Evolutionary conservation across 2,113 vertebrate species (phyloP).

Genomic region (Nerophis ophidion): DNA sequence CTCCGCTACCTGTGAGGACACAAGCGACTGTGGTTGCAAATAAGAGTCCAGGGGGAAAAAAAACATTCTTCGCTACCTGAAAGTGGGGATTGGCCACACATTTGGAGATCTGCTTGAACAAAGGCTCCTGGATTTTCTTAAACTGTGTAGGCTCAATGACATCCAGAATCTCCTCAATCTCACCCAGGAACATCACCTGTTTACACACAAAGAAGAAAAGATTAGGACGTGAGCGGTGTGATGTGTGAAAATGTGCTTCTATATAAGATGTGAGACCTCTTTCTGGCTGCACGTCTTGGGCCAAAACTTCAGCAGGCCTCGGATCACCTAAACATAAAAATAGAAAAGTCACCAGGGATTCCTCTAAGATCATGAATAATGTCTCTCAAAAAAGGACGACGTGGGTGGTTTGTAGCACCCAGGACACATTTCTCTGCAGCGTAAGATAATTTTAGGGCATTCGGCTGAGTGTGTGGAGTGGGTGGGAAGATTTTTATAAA

Average conservation of each 20-base stretch:
- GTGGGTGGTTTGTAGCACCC: slow-evolving; percentile 26
- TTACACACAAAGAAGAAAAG: slow-evolving; percentile 15
- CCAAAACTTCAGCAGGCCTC: slow-evolving; percentile 95
- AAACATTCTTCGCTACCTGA: slow-evolving; percentile 69
- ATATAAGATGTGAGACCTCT: slow-evolving; percentile 73
- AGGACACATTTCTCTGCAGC: slow-evolving; percentile 25
- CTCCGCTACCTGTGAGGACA: slow-evolving; percentile 84
- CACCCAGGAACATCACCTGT: slow-evolving; percentile 97
- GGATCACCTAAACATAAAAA: slow-evolving; percentile 78
- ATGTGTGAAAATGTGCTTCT: not conserved
- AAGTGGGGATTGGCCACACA: slow-evolving; percentile 97
- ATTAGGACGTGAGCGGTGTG: not conserved
- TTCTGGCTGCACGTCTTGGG: slow-evolving; percentile 98
- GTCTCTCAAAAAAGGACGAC: not conserved
- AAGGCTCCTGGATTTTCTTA: slow-evolving; percentile 94
- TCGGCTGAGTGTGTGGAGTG: slow-evolving; percentile 27
- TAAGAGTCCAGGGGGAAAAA: not conserved
- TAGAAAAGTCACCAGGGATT: slow-evolving; percentile 12
- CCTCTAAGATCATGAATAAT: slow-evolving; percentile 1
- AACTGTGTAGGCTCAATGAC: slow-evolving; percentile 97
- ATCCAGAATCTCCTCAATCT: slow-evolving; percentile 97
- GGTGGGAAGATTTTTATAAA: slow-evolving; percentile 10
- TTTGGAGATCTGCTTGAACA: slow-evolving; percentile 95
- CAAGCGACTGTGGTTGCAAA: not conserved
- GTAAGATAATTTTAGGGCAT: slow-evolving; percentile 31